These are phyloP conservation scores for Tichodroma muraria DNA, from an alignment of 2,113 vertebrate species.

Conservation along the genomic window DNA sequence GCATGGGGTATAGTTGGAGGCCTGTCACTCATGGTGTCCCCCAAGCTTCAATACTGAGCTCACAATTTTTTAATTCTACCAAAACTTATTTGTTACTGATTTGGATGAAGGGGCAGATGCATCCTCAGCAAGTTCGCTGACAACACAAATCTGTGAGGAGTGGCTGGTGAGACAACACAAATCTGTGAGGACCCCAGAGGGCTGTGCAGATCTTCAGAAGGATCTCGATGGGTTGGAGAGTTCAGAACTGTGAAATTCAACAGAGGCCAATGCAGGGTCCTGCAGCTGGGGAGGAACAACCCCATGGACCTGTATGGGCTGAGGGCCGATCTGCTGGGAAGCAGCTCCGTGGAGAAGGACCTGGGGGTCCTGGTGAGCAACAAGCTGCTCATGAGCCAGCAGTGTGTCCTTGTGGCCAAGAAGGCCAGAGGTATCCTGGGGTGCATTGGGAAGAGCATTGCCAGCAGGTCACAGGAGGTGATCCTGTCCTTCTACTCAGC, in stretches of 20 bases:
- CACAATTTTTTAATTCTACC: not conserved
- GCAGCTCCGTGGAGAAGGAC: too few relatives aligned
- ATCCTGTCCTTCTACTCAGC: too few relatives aligned
- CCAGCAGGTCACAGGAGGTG: too few relatives aligned
- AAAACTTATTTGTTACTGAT: not conserved
- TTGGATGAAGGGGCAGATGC: not conserved
- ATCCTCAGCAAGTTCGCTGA: not conserved
- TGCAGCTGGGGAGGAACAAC: not conserved
- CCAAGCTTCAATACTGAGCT: not conserved
- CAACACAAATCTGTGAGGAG: not conserved
- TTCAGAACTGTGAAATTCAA: not conserved
- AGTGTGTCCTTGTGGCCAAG: too few relatives aligned
- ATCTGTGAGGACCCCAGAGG: not conserved
- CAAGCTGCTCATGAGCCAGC: not conserved
- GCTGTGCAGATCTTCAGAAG: not conserved
- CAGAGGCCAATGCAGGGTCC: not conserved
- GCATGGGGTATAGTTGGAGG: not conserved
- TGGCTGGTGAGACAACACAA: too few relatives aligned
- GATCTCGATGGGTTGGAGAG: fast-evolving
- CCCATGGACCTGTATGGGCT: too few relatives aligned
- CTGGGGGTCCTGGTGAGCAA: not conserved
- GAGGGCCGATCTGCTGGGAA: not conserved
- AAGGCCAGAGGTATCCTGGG: too few relatives aligned
- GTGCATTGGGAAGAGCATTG: not conserved
- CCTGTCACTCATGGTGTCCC: not conserved